phyloP scores from a whole-genome alignment of 1,140 invertebrate species.

The Drosophila parvula region DNA sequence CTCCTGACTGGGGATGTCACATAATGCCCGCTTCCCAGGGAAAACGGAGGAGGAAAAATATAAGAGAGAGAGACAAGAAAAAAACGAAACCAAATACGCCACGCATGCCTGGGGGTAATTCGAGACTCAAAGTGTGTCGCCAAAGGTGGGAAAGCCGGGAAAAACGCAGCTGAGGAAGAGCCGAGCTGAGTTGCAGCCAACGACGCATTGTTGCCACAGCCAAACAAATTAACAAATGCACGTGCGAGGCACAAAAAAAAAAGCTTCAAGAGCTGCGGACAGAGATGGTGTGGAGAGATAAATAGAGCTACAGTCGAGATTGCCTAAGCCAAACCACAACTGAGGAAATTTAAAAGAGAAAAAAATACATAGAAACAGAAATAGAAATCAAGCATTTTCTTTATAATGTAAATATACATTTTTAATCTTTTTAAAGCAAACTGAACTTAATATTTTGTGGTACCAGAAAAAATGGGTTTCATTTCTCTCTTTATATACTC shows the following conservation, averaged over 20 bases:
- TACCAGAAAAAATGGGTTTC: too few relatives aligned
- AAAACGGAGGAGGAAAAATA: conserved; percentile 1
- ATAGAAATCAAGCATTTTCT: not conserved
- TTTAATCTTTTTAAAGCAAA: not conserved
- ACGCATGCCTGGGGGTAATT: conserved; percentile 51
- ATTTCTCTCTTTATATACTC: not conserved
- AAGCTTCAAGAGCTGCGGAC: conserved; percentile 9
- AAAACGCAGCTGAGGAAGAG: conserved; percentile 31
- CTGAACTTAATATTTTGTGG: too few relatives aligned
- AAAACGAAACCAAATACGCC: conserved; percentile 42
- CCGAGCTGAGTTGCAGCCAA: conserved; percentile 9
- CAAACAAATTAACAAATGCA: conserved; percentile 49
- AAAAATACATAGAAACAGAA: too few relatives aligned
- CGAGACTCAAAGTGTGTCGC: conserved; percentile 43
- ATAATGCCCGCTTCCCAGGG: conserved; percentile 45
- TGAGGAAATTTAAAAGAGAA: too few relatives aligned
- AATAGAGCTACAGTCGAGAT: conserved; percentile 1
- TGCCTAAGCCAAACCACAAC: not conserved
- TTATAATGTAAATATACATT: not conserved
- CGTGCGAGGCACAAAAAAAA: conserved; percentile 10
- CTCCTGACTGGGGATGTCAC: conserved; percentile 39
- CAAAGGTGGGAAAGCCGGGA: conserved; percentile 32
- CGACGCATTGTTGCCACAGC: conserved; percentile 64
- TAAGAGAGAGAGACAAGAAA: conserved; percentile 6
- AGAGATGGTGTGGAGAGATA: conserved; percentile 31